phyloP scores from a whole-genome alignment of 2,113 vertebrate genomes.

The Riparia riparia region DNA sequence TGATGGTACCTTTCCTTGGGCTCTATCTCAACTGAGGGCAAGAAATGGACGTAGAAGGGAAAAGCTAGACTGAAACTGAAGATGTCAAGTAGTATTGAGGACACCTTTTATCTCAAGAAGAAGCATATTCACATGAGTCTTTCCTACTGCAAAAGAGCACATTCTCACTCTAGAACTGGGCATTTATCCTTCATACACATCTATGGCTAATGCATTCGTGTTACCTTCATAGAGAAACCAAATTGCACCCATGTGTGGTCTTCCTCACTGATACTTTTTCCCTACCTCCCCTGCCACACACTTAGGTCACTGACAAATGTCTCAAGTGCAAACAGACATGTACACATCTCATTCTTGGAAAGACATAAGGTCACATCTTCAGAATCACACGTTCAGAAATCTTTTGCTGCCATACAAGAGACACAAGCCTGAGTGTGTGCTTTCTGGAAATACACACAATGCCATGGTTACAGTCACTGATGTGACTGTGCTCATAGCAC shows the following conservation, averaged over 20 bases:
- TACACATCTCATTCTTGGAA: background rate
- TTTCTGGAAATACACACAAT: background rate
- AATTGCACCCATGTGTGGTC: background rate
- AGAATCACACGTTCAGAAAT: rapidly evolving
- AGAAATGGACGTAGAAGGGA: background rate
- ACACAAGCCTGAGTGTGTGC: background rate
- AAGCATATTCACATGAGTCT: background rate
- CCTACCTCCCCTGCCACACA: background rate
- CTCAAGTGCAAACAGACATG: background rate
- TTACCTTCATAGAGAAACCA: background rate
- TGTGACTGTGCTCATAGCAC: background rate
- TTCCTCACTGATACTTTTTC: background rate
- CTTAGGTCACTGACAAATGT: background rate
- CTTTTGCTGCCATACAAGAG: background rate
- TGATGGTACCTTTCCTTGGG: background rate
- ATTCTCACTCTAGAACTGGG: background rate
- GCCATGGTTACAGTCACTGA: background rate
- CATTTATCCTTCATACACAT: background rate
- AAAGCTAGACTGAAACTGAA: background rate
- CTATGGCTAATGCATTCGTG: background rate
- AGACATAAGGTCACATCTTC: background rate
- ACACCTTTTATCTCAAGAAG: background rate
- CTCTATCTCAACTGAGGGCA: background rate
- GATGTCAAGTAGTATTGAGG: background rate
- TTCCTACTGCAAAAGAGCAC: background rate